These are phyloP conservation scores for Orchestia grillus DNA, from an alignment of 1,140 invertebrate genomes.

Conservation along the genomic window DNA sequence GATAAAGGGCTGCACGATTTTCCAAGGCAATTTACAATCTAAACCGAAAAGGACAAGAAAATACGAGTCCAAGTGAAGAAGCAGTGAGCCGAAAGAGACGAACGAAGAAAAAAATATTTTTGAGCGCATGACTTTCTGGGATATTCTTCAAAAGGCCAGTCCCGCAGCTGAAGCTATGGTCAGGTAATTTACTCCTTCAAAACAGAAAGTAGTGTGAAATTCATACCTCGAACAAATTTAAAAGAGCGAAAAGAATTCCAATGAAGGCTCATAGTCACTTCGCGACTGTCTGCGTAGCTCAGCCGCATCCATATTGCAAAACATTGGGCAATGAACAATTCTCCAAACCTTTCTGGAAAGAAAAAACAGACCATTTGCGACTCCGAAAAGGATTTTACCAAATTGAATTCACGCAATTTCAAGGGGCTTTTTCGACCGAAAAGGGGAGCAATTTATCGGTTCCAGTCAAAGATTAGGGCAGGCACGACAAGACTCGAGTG, in stretches of 20 bases:
- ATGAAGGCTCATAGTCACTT: not conserved
- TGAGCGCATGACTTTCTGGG: too few relatives aligned
- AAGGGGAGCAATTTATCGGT: constrained; percentile 8
- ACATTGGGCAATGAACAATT: not conserved
- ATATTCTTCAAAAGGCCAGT: too few relatives aligned
- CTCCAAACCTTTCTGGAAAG: not conserved
- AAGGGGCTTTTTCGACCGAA: constrained; percentile 6
- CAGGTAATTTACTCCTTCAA: too few relatives aligned
- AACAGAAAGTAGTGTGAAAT: too few relatives aligned
- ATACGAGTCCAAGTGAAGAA: too few relatives aligned
- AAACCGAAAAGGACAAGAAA: too few relatives aligned
- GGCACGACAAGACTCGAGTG: constrained; percentile 16
- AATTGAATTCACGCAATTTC: constrained; percentile 9
- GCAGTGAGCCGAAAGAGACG: too few relatives aligned
- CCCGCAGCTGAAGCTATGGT: too few relatives aligned
- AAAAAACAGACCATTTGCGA: constrained; percentile 8
- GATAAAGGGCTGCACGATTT: too few relatives aligned
- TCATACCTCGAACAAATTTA: not conserved
- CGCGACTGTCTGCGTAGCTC: not conserved
- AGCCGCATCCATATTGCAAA: not conserved
- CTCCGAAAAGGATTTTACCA: not conserved
- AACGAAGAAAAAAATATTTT: too few relatives aligned
- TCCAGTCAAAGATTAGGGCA: constrained; percentile 9
- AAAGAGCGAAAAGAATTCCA: not conserved
- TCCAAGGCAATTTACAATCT: too few relatives aligned